phyloP scores from a whole-genome alignment of 2,888 invertebrate genomes.

The Caenorhabditis panamensis region DNA sequence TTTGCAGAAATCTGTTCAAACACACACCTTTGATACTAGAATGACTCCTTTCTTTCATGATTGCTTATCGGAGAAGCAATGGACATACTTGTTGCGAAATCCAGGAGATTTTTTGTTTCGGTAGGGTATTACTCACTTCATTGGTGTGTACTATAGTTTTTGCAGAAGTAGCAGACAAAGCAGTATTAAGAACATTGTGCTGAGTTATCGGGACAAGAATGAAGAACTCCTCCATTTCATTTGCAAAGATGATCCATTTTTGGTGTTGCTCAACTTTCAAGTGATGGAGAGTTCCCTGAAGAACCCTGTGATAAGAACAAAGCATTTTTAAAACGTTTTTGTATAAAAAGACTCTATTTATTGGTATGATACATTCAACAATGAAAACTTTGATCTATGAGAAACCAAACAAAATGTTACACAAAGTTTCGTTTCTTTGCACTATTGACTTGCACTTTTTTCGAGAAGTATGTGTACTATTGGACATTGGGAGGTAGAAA shows the following conservation, averaged over 20 bases:
- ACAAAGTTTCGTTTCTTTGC: too few relatives aligned
- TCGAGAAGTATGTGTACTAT: too few relatives aligned
- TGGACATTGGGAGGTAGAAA: too few relatives aligned
- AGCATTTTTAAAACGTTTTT: neutral
- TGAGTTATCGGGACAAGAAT: neutral
- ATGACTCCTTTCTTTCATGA: neutral
- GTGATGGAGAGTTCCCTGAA: neutral
- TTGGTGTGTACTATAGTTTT: neutral
- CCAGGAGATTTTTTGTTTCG: slow-evolving; percentile 1
- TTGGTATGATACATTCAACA: too few relatives aligned
- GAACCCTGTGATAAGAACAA: neutral
- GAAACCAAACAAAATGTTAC: too few relatives aligned
- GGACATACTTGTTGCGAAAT: neutral
- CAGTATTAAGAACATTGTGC: neutral
- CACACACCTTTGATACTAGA: neutral
- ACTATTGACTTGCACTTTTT: too few relatives aligned
- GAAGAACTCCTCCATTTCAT: neutral
- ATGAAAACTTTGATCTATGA: too few relatives aligned
- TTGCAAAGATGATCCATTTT: neutral
- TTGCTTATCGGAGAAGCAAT: neutral
- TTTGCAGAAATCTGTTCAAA: neutral
- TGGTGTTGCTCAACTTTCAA: slow-evolving; percentile 12
- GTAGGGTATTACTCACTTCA: neutral
- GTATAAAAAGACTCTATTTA: too few relatives aligned
- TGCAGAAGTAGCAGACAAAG: slow-evolving; percentile 13